A percentile compares a stretch with the other conserved stretches of the same genome.
These are phyloP conservation scores for Platysteira castanea DNA, from an alignment of 2,113 vertebrate genomes.

Conservation along the genomic window DNA sequence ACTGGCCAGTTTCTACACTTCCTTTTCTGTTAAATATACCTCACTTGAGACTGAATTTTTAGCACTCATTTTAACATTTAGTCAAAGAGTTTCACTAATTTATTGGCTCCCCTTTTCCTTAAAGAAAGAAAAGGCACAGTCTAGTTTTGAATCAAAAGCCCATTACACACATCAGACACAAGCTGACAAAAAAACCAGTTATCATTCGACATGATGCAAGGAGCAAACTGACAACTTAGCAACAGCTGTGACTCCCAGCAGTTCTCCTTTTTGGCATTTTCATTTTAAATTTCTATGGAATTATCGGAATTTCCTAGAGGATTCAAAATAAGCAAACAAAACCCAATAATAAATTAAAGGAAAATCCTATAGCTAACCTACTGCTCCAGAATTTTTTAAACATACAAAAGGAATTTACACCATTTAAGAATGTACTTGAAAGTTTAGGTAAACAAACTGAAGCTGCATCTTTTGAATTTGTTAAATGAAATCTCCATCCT, in stretches of 20 bases:
- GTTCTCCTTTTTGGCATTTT: not conserved
- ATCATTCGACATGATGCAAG: not conserved
- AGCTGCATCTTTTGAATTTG: not conserved
- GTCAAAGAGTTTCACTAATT: not conserved
- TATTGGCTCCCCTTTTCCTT: not conserved
- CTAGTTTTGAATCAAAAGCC: not conserved
- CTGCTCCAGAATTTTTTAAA: not conserved
- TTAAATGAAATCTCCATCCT: not conserved
- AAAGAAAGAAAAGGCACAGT: not conserved
- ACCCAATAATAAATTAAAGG: not conserved
- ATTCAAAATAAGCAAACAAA: not conserved
- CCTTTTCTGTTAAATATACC: not conserved
- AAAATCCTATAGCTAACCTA: not conserved
- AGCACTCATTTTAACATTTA: not conserved
- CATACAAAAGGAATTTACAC: not conserved
- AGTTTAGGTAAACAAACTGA: not conserved
- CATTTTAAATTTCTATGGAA: not conserved
- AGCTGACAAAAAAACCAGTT: not conserved
- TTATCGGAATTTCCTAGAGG: not conserved
- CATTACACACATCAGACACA: not conserved
- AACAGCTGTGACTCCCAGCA: not conserved
- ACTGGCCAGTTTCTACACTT: not conserved
- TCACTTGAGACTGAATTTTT: not conserved
- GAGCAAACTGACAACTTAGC: not conserved
- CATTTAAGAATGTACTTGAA: not conserved